Evolutionary conservation across 2,888 invertebrate species (phyloP).

Genomic region (Polymixis flavicincta): DNA sequence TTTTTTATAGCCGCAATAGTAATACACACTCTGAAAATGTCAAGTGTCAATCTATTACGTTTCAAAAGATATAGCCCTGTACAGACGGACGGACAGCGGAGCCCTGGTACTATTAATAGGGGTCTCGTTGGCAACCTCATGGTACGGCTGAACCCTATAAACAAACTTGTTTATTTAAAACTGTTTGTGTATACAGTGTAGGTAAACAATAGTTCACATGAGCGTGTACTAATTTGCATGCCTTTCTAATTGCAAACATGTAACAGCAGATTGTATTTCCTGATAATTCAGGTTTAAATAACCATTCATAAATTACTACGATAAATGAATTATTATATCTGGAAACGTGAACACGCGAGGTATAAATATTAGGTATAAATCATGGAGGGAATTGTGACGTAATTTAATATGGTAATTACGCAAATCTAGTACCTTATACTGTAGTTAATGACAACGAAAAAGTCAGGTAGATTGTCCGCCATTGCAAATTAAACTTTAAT

Average conservation of each 20-base stretch:
- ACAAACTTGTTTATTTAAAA: background rate
- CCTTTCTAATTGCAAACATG: constrained; percentile 48
- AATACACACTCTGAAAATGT: background rate
- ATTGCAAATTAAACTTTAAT: constrained; percentile 11
- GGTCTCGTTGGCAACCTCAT: background rate
- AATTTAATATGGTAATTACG: constrained; percentile 33
- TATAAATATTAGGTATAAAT: constrained; percentile 9
- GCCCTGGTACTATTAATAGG: no score
- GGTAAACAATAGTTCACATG: constrained; percentile 23
- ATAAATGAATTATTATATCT: constrained; percentile 50
- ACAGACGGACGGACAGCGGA: background rate
- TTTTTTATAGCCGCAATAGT: background rate
- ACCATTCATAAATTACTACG: constrained; percentile 46
- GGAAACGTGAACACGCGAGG: constrained; percentile 44
- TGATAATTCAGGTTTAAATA: constrained; percentile 55
- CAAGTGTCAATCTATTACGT: background rate
- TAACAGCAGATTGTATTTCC: constrained; percentile 40
- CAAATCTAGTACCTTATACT: constrained; percentile 13
- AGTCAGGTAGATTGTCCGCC: constrained; percentile 2
- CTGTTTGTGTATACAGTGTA: background rate
- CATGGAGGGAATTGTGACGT: constrained; percentile 21
- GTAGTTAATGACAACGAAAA: constrained; percentile 29
- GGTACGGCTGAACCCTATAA: background rate
- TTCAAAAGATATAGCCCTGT: background rate
- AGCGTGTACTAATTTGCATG: constrained; percentile 47